These are phyloP conservation scores for Romanogobio albipinnatus DNA, from an alignment of 2,113 vertebrate genomes.

Conservation along the genomic window DNA sequence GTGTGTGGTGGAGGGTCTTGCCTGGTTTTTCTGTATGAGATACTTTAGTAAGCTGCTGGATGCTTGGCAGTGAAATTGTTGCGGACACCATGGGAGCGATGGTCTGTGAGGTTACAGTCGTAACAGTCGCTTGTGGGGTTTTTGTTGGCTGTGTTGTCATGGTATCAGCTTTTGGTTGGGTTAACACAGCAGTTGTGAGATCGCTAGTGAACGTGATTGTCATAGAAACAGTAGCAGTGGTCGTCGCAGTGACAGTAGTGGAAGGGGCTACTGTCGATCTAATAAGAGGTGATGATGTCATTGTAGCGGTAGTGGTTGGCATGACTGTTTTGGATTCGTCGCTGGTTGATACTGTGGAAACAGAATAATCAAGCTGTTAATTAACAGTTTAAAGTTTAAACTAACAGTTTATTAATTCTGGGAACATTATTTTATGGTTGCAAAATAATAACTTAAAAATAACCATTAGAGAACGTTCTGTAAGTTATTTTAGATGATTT, in stretches of 20 bases:
- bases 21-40: slow-evolving; percentile 56
- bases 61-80: slow-evolving; percentile 8
- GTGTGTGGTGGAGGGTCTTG: slow-evolving; percentile 20
- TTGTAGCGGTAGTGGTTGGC: neutral
- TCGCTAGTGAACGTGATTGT: neutral
- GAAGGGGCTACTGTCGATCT: slow-evolving; percentile 5
- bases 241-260: neutral
- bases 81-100: neutral
- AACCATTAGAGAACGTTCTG: too few relatives aligned
- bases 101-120: neutral
- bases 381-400: too few relatives aligned
- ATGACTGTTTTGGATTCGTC: neutral
- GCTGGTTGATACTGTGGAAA: neutral
- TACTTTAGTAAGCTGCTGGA: slow-evolving; percentile 30
- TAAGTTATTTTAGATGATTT: too few relatives aligned
- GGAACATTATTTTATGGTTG: too few relatives aligned
- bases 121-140: neutral
- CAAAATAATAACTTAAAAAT: too few relatives aligned
- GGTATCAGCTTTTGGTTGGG: neutral
- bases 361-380: neutral
- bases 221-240: neutral
- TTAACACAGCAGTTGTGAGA: slow-evolving; percentile 13
- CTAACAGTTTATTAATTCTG: too few relatives aligned
- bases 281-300: slow-evolving; percentile 7
- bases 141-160: neutral